Conservation (phyloP, 2,113 vertebrate genomes). For the Pterocles orientalis region DNA sequence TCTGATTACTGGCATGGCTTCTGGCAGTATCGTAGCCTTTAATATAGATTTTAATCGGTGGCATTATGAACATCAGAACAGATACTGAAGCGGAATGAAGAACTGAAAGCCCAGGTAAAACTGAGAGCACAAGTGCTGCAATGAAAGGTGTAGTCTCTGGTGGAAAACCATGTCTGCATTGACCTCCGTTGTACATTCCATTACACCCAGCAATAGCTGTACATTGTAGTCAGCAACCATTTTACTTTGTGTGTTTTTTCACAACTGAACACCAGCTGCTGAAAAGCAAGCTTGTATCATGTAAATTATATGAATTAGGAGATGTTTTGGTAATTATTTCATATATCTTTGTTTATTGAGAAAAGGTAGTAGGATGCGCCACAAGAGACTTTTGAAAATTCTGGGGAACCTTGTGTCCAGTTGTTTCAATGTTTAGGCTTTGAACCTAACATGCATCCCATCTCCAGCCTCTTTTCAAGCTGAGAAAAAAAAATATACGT, state of each 20-base stretch:
- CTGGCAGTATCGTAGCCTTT: constrained; percentile 97
- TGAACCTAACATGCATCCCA: constrained; percentile 82
- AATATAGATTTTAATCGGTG: constrained; percentile 99
- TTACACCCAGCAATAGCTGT: constrained; percentile 83
- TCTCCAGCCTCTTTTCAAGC: constrained; percentile 88
- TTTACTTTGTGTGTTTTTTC: constrained; percentile 83
- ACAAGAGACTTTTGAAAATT: constrained; percentile 81
- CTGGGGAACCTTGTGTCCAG: constrained; percentile 76
- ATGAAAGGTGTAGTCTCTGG: constrained; percentile 73
- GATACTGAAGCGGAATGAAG: constrained; percentile 83
- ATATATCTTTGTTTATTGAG: constrained; percentile 80
- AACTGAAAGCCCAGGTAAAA: constrained; percentile 69
- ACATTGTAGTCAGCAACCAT: constrained; percentile 81
- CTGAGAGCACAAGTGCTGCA: constrained; percentile 80
- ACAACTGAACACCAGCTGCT: constrained; percentile 83
- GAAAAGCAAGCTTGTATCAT: constrained; percentile 79
- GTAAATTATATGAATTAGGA: constrained; percentile 82
- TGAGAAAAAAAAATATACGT: constrained; percentile 81
- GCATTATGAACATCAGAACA: constrained; percentile 98
- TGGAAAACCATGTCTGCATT: constrained; percentile 76
- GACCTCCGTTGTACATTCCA: constrained; percentile 80
- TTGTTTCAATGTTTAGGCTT: constrained; percentile 76
- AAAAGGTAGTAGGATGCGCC: constrained; percentile 76
- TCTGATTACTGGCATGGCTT: constrained; percentile 97
- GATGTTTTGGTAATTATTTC: constrained; percentile 83